A percentile compares a stretch with the other conserved stretches of the same genome.
phyloP scores from a whole-genome alignment of 1,140 invertebrate genomes.

The Drosophila parabipectinata region DNA sequence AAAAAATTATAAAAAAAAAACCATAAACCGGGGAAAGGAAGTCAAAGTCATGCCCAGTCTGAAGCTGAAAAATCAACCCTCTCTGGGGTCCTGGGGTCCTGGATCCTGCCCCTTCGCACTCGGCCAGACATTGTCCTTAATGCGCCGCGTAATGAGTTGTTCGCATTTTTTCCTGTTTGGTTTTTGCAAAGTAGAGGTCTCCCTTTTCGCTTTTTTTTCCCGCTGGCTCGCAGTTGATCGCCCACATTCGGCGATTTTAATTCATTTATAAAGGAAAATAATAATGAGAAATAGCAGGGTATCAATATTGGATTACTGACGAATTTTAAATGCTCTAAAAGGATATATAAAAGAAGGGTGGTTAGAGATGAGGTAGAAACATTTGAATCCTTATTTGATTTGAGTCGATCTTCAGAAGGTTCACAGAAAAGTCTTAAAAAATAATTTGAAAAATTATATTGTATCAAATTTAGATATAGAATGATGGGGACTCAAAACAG shows the following conservation, averaged over 20 bases:
- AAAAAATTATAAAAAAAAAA: slow-evolving; percentile 1
- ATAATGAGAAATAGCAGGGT: slow-evolving; percentile 60
- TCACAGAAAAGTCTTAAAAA: too few species aligned
- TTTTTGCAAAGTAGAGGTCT: slow-evolving; percentile 59
- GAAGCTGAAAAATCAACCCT: slow-evolving; percentile 72
- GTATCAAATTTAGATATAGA: too few species aligned
- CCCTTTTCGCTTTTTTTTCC: slow-evolving; percentile 1
- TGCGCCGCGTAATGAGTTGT: slow-evolving; percentile 80
- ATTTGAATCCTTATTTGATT: too few species aligned
- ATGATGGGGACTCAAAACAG: too few species aligned
- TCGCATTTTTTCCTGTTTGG: slow-evolving; percentile 78
- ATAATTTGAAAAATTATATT: too few species aligned
- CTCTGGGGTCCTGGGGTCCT: slow-evolving; percentile 42
- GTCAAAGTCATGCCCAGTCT: slow-evolving; percentile 73
- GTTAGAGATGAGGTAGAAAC: neutral
- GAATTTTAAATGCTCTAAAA: slow-evolving; percentile 19
- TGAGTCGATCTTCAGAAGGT: too few species aligned
- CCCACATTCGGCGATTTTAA: slow-evolving; percentile 79
- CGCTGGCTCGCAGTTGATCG: slow-evolving; percentile 20
- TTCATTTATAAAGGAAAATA: slow-evolving; percentile 77
- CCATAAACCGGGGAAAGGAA: slow-evolving; percentile 48
- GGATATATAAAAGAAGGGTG: neutral
- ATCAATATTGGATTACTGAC: neutral
- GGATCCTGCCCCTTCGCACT: slow-evolving; percentile 15
- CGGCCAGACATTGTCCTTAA: slow-evolving; percentile 68